These are phyloP conservation scores for Himantopus leucocephalus DNA, from an alignment of 2,113 vertebrate species.

Conservation along the genomic window DNA sequence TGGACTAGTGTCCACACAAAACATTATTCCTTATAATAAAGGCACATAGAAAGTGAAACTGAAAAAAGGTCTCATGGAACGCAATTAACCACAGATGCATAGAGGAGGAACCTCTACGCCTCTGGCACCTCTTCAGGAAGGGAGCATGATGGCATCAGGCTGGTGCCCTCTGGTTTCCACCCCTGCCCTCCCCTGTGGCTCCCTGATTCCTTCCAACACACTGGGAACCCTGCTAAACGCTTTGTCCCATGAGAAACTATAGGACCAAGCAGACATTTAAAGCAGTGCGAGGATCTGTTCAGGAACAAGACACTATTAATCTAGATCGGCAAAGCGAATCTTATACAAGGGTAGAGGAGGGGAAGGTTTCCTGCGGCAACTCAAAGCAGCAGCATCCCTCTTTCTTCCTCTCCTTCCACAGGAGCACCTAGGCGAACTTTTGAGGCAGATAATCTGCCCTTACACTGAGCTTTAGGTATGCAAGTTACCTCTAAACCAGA, in stretches of 20 bases:
- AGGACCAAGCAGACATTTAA: neutral
- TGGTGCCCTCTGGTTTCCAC: neutral
- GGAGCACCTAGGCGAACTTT: neutral
- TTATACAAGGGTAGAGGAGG: neutral
- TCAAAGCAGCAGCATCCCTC: neutral
- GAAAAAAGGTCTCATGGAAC: neutral
- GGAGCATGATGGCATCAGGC: neutral
- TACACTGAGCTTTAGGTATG: neutral
- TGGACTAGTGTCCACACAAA: neutral
- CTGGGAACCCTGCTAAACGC: neutral
- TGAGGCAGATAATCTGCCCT: neutral
- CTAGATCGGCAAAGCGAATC: neutral
- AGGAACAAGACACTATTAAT: neutral
- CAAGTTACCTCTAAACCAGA: neutral
- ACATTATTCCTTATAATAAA: neutral
- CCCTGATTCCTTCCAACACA: accelerated
- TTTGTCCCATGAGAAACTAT: neutral
- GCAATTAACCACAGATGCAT: neutral
- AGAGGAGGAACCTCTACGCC: neutral
- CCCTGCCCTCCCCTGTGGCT: neutral
- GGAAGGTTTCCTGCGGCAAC: neutral
- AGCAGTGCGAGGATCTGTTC: neutral
- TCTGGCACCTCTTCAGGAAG: neutral
- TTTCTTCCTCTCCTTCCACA: neutral
- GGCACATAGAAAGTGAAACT: neutral